Conservation (phyloP, 2,113 vertebrate genomes). For the Saguinus midas region DNA sequence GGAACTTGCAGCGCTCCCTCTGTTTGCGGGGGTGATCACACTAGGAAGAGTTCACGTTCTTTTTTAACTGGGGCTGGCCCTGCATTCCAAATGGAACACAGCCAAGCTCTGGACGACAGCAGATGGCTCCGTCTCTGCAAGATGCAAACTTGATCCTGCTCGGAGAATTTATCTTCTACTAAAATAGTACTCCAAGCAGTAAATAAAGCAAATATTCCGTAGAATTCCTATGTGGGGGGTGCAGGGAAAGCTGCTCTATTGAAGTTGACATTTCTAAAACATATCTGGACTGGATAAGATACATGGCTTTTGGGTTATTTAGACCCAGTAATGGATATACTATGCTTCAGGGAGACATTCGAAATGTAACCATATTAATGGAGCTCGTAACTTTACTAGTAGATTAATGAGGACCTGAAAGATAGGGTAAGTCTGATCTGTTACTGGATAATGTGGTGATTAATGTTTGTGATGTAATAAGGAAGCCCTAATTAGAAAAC, state of each 20-base stretch:
- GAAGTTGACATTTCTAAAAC: slow-evolving; percentile 27
- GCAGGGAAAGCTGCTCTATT: neutral
- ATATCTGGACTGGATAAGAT: neutral
- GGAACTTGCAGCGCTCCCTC: neutral
- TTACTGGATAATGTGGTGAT: slow-evolving; percentile 65
- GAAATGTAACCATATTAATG: slow-evolving; percentile 47
- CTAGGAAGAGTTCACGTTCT: neutral
- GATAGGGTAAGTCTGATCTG: slow-evolving; percentile 49
- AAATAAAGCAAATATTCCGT: slow-evolving; percentile 46
- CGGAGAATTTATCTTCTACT: slow-evolving; percentile 41
- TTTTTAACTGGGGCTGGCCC: neutral
- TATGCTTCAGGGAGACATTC: slow-evolving; percentile 22
- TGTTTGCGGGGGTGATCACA: neutral
- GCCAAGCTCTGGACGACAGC: slow-evolving; percentile 11
- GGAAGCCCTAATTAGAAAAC: slow-evolving; percentile 72
- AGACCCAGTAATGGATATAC: neutral
- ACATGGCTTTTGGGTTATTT: neutral
- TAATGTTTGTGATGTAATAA: slow-evolving; percentile 60
- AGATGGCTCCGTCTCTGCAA: slow-evolving; percentile 11
- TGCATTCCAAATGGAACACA: neutral
- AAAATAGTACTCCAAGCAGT: neutral
- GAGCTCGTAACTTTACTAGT: slow-evolving; percentile 21
- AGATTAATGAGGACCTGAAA: slow-evolving; percentile 65
- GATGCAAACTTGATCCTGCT: neutral
- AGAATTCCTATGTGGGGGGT: neutral